Evolutionary conservation across 2,113 vertebrate species (phyloP), one percentile per base, ranked within the genome.

Genomic region (Nyctibius bracteatus): DNA sequence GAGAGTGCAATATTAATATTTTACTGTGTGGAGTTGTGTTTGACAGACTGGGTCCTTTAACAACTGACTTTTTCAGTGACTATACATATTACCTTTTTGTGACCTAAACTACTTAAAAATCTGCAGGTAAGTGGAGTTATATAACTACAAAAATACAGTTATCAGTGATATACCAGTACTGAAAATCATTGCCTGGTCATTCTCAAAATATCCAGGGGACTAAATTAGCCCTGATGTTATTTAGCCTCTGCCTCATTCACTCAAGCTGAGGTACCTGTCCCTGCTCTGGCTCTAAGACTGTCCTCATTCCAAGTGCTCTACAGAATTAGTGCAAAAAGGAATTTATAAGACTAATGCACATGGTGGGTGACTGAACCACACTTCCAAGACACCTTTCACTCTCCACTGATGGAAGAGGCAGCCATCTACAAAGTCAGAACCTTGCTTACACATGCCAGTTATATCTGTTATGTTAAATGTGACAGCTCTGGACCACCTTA

Each of bases 391-490:
- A 46, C 5, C 0, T 43, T 52, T 23, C 8, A 55, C 12, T 55
- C 49, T 46, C 30, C 35, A 21, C 1, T 14, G 3, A 41, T 15
- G 30, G 49, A 35, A 77, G 23, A 55, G 23, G 31, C 28, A 83
- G 35, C 37, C 17, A 43, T 14, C 27, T 41, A 39, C 39, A 25
- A 41, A 68, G 30, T 9, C 5, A 1, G 23, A 71, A 37, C 35
- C 35, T 66, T n/a, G 33, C 58, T 82, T 55, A 54, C 23, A 65
- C 51, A 4, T 19, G 54, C 30, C 23, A 54, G 24, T 39, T 44
- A 31, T 6, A 57, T 4, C 9, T 5, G 5, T 5, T n/a, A 15
- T 7, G 30, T 6, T 37, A 51, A 6, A 5, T 3, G 7, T 0
- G 4, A 20, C 0, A 0, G 9, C 24, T 66, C 31, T 6, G 11